Percentiles rank a stretch among this genome's conserved stretches.
These are phyloP conservation scores for Acanthosoma haemorrhoidale DNA, from an alignment of 2,888 invertebrate genomes.

Conservation along the genomic window DNA sequence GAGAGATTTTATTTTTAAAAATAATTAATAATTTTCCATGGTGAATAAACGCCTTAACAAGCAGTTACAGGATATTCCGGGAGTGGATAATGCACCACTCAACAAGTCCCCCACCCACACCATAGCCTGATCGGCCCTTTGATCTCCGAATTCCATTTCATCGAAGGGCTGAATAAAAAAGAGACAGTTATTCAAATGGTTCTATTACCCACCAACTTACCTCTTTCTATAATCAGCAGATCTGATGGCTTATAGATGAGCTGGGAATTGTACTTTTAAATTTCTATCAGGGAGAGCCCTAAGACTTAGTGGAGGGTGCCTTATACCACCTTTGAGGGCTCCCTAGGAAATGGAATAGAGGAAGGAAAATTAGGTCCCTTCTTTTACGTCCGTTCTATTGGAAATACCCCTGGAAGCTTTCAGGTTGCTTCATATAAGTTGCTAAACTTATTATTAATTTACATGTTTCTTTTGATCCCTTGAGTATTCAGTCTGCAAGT, in stretches of 20 bases:
- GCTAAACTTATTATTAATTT: background rate
- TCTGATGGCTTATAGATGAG: slow-evolving; percentile 25
- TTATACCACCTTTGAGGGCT: slow-evolving; percentile 14
- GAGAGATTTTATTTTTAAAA: too few relatives aligned
- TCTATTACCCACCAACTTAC: slow-evolving; percentile 17
- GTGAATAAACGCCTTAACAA: background rate
- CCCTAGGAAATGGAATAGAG: slow-evolving; percentile 9
- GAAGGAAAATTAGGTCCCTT: background rate
- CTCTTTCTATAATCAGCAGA: slow-evolving; percentile 22
- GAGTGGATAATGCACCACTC: background rate
- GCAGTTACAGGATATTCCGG: background rate
- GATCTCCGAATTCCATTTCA: slow-evolving; percentile 10
- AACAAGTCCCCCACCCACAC: background rate
- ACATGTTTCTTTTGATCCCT: background rate
- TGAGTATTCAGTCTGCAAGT: background rate
- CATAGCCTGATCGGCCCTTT: background rate
- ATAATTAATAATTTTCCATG: too few relatives aligned
- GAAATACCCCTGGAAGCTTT: background rate
- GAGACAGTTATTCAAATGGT: slow-evolving; percentile 13
- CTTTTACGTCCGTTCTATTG: background rate
- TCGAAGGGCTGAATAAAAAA: background rate
- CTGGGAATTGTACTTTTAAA: slow-evolving; percentile 21
- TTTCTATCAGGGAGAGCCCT: background rate
- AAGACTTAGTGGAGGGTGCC: slow-evolving; percentile 1
- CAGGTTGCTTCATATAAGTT: background rate